A percentile compares a stretch with the other conserved stretches of the same genome.
Evolutionary conservation across 2,888 invertebrate genomes (phyloP).

Genomic region (Chironomus tentans): DNA sequence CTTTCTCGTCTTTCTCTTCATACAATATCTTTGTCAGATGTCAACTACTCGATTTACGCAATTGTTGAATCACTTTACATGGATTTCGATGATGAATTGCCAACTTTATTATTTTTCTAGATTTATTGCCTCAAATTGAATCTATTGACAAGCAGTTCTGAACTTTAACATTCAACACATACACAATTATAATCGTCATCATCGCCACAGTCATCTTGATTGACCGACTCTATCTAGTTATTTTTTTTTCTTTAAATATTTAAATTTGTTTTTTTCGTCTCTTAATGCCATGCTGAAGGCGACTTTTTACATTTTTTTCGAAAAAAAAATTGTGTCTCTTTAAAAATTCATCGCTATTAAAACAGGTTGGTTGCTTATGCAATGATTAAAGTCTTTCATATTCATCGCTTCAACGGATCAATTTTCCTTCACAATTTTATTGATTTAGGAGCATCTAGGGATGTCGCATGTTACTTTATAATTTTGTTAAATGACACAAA

Average conservation of each 20-base stretch:
- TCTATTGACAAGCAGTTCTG: background rate
- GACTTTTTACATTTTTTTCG: background rate
- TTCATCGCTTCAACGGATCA: background rate
- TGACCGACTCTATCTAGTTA: background rate
- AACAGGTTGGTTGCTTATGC: conserved; percentile 16
- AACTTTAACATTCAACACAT: background rate
- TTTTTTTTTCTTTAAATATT: background rate
- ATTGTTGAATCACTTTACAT: background rate
- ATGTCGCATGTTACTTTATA: too few relatives aligned
- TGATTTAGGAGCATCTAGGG: too few relatives aligned
- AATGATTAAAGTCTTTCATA: conserved; percentile 17
- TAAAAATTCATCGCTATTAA: background rate
- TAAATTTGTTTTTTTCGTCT: background rate
- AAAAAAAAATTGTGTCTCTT: background rate
- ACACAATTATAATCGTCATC: background rate
- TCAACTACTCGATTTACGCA: background rate
- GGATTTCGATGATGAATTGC: background rate
- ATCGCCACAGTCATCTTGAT: too few relatives aligned
- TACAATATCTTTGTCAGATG: background rate
- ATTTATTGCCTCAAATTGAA: background rate
- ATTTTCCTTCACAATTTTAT: background rate
- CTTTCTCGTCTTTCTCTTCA: background rate
- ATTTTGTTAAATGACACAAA: too few relatives aligned
- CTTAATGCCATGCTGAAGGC: background rate
- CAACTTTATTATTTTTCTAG: background rate